phyloP scores from a whole-genome alignment of 2,888 invertebrate genomes.

The Aromia moschata region DNA sequence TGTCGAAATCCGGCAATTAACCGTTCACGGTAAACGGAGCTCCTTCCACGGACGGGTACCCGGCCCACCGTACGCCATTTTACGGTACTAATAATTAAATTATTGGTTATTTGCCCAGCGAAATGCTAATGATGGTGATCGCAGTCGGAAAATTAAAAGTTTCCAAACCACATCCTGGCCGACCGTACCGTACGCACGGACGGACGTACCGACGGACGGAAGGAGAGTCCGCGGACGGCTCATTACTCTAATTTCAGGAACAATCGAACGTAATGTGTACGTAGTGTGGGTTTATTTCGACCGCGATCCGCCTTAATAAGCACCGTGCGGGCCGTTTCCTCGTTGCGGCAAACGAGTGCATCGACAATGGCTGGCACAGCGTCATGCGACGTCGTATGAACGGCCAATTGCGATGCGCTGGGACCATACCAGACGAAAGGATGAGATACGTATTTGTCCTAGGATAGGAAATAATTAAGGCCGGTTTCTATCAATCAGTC shows the following conservation, averaged over 20 bases:
- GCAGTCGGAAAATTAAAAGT: conserved; percentile 42
- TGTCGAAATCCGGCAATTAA: conserved; percentile 6
- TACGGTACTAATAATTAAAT: conserved; percentile 50
- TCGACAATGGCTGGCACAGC: conserved; percentile 41
- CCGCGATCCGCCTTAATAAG: conserved; percentile 59
- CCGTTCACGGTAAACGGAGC: conserved; percentile 5
- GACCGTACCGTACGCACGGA: conserved; percentile 21
- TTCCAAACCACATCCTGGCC: conserved; percentile 47
- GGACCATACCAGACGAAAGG: too few relatives aligned
- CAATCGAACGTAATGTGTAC: conserved; percentile 54
- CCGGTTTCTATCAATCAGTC: too few relatives aligned
- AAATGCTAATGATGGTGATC: conserved; percentile 46
- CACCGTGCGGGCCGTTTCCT: conserved; percentile 55
- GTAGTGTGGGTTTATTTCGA: conserved; percentile 56
- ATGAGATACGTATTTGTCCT: too few relatives aligned
- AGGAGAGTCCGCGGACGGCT: conserved; percentile 42
- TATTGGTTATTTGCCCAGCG: conserved; percentile 46
- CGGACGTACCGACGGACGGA: conserved; percentile 25
- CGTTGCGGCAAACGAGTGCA: conserved; percentile 54
- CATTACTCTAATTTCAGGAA: conserved; percentile 57
- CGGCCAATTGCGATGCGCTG: conserved; percentile 23
- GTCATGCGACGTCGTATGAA: conserved; percentile 39
- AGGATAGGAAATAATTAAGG: too few relatives aligned
- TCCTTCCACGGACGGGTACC: conserved; percentile 6
- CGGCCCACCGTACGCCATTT: conserved; percentile 33